Percentiles rank a stretch among this genome's conserved stretches.
These are phyloP conservation scores for Coenobita brevimanus DNA, from an alignment of 1,140 invertebrate genomes.

Conservation along the genomic window DNA sequence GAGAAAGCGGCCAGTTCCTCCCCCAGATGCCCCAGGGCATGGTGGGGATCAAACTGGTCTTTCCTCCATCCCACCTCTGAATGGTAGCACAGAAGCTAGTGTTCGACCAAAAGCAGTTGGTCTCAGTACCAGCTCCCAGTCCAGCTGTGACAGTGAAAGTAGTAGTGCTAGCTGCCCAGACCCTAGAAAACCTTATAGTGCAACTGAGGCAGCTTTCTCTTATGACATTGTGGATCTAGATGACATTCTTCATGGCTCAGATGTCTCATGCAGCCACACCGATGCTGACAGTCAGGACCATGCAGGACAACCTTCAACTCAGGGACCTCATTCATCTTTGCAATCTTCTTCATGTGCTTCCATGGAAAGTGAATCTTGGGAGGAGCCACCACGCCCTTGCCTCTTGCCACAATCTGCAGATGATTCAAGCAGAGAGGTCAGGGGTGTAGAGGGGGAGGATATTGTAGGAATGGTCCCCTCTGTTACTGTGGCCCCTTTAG, in stretches of 20 bases:
- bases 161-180: slow-evolving; percentile 43
- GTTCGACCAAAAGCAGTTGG: slow-evolving; percentile 63
- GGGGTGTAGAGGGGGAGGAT: slow-evolving; percentile 40
- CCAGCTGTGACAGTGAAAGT: slow-evolving; percentile 59
- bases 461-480: slow-evolving; percentile 63
- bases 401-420: slow-evolving; percentile 1
- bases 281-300: slow-evolving; percentile 61
- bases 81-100: slow-evolving; percentile 62
- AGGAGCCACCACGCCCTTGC: slow-evolving; percentile 60
- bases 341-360: slow-evolving; percentile 60
- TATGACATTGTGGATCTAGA: slow-evolving; percentile 68
- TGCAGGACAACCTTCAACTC: slow-evolving; percentile 53
- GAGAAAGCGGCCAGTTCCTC: slow-evolving; percentile 45
- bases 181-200: slow-evolving; percentile 21
- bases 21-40: slow-evolving; percentile 25
- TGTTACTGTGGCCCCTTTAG: slow-evolving; percentile 75
- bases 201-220: slow-evolving; percentile 58
- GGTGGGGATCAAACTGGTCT: slow-evolving; percentile 1
- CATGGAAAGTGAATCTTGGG: slow-evolving; percentile 60
- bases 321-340: slow-evolving; percentile 61
- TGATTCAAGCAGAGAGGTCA: neutral
- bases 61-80: slow-evolving; percentile 22
- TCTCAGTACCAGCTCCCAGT: slow-evolving; percentile 52
- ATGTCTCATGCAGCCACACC: slow-evolving; percentile 49
- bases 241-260: slow-evolving; percentile 59